These are phyloP conservation scores for Melanostigma gelatinosum DNA, from an alignment of 2,113 vertebrate species.

Conservation along the genomic window DNA sequence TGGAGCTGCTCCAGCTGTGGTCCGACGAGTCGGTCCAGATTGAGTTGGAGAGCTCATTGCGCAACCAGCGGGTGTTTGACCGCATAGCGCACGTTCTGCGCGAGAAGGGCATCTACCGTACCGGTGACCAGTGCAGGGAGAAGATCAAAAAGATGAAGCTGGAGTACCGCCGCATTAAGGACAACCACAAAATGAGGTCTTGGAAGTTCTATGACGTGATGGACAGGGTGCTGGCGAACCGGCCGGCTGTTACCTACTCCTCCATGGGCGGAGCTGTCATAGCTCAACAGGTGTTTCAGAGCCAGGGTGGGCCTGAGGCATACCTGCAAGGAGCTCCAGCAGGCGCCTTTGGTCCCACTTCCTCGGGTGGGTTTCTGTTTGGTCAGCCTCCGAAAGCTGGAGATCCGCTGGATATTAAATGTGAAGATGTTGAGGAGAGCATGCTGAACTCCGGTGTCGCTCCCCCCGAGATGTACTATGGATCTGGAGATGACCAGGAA, in stretches of 20 bases:
- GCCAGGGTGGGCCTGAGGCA: slow-evolving; percentile 74
- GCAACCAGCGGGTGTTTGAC: slow-evolving; percentile 92
- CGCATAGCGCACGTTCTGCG: slow-evolving; percentile 87
- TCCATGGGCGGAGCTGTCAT: slow-evolving; percentile 81
- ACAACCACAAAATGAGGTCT: slow-evolving; percentile 86
- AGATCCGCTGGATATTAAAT: slow-evolving; percentile 87
- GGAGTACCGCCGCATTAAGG: slow-evolving; percentile 91
- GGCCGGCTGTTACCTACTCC: slow-evolving; percentile 84
- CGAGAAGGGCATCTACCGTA: slow-evolving; percentile 88
- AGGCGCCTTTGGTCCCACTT: slow-evolving; percentile 71
- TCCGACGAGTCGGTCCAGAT: slow-evolving; percentile 88
- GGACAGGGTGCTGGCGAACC: slow-evolving; percentile 88
- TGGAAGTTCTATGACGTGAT: slow-evolving; percentile 94
- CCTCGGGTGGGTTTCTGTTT: slow-evolving; percentile 81
- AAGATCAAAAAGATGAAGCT: slow-evolving; percentile 97
- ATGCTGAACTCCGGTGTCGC: slow-evolving; percentile 81
- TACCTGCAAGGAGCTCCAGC: slow-evolving; percentile 71
- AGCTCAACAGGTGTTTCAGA: slow-evolving; percentile 84
- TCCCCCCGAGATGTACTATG: slow-evolving; percentile 82
- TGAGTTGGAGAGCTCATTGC: slow-evolving; percentile 89
- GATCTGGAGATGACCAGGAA: slow-evolving; percentile 83
- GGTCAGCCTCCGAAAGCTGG: slow-evolving; percentile 82
- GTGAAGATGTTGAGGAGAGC: slow-evolving; percentile 86
- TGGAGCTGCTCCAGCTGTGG: slow-evolving; percentile 91
- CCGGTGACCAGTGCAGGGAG: slow-evolving; percentile 89